These are phyloP conservation scores for Bombus huntii DNA, from an alignment of 1,140 invertebrate species.

Conservation along the genomic window DNA sequence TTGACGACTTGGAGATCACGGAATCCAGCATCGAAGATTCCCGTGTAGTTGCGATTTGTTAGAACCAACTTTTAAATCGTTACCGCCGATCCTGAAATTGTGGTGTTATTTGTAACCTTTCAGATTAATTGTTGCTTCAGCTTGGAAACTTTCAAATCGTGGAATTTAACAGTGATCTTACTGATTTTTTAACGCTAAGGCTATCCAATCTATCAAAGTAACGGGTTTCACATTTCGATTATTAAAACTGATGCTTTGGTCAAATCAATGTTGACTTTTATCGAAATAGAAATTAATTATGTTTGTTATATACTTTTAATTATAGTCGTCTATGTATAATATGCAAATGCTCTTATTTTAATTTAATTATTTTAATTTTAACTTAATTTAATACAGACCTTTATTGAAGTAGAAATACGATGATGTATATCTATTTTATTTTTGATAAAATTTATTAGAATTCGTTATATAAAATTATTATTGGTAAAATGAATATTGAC, in stretches of 20 bases:
- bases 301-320: neutral
- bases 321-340: neutral
- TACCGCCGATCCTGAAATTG: neutral
- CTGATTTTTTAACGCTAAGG: neutral
- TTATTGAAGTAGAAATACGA: too few species aligned
- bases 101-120: too few species aligned
- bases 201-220: neutral
- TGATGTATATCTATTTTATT: too few species aligned
- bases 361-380: too few species aligned
- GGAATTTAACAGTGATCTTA: neutral
- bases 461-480: too few species aligned
- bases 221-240: neutral
- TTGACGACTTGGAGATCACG: neutral
- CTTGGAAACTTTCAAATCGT: neutral
- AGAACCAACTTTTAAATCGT: neutral
- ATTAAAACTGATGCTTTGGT: neutral
- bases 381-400: too few species aligned
- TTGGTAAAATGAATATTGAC: too few species aligned
- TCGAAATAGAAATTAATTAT: too few species aligned
- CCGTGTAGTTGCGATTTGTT: neutral
- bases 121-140: neutral
- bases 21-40: conserved; percentile 1
- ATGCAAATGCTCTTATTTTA: neutral
- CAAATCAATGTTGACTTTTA: neutral
- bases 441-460: too few species aligned